These are phyloP conservation scores for Oscheius sp. DNA, from an alignment of 2,888 invertebrate genomes.

Conservation along the genomic window DNA sequence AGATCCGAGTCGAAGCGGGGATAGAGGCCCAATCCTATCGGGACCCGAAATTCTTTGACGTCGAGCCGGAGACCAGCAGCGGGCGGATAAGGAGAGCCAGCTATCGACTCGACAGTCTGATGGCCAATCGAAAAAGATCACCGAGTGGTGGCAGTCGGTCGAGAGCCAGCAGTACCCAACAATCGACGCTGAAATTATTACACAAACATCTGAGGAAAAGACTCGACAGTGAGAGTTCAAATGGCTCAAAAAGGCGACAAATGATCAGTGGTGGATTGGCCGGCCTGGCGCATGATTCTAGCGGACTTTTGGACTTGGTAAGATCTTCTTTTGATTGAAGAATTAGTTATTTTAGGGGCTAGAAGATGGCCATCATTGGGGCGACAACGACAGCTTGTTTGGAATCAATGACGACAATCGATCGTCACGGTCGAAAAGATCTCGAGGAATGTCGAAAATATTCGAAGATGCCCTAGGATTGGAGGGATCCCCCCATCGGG, in stretches of 20 bases:
- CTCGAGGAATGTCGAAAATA: conserved; percentile 48
- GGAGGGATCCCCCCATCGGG: conserved; percentile 23
- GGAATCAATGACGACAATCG: conserved; percentile 41
- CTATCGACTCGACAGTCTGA: not conserved
- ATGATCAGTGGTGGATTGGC: conserved; percentile 39
- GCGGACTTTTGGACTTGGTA: conserved; percentile 18
- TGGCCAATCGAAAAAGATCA: not conserved
- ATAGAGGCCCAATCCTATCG: conserved; percentile 38
- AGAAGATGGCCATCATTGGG: conserved; percentile 13
- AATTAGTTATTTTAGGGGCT: conserved; percentile 17
- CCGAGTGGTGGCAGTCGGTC: conserved; percentile 50
- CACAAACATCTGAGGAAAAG: conserved; percentile 32
- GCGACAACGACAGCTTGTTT: conserved; percentile 5
- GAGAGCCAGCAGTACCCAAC: conserved; percentile 50
- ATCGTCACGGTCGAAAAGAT: conserved; percentile 54
- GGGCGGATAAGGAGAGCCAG: not conserved
- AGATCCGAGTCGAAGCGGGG: conserved; percentile 63
- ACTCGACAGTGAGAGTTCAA: conserved; percentile 36
- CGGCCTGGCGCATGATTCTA: not conserved
- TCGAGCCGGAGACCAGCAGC: not conserved
- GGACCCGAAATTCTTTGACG: conserved; percentile 36
- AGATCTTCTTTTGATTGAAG: too few species aligned
- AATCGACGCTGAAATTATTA: conserved; percentile 42
- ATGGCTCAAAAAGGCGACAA: conserved; percentile 35
- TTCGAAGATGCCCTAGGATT: conserved; percentile 43